phyloP scores from a whole-genome alignment of 2,888 invertebrate species.

The Phyllotreta striolata region DNA sequence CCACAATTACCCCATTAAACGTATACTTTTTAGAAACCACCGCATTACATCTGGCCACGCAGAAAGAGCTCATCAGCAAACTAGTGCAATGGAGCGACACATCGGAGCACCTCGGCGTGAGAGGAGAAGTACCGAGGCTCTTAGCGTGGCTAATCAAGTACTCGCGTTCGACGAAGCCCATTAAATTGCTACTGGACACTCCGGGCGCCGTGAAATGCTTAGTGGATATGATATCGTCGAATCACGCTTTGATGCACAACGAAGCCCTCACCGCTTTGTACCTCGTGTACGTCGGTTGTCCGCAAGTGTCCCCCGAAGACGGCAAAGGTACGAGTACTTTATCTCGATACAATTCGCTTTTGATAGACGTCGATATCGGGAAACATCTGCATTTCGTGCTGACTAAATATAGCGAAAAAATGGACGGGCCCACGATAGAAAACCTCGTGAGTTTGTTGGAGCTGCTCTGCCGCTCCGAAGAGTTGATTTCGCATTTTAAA shows the following conservation, averaged over 20 bases:
- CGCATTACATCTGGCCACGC: conserved; percentile 72
- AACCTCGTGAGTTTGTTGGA: conserved; percentile 56
- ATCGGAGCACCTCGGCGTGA: conserved; percentile 83
- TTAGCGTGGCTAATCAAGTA: conserved; percentile 82
- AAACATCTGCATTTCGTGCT: conserved; percentile 55
- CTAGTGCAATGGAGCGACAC: conserved; percentile 79
- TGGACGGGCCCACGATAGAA: conserved; percentile 54
- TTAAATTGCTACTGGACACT: conserved; percentile 61
- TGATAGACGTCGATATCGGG: conserved; percentile 53
- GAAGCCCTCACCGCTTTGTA: conserved; percentile 80
- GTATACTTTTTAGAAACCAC: conserved; percentile 67
- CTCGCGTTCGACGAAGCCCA: conserved; percentile 63
- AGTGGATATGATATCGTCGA: conserved; percentile 82
- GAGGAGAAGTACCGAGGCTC: conserved; percentile 81
- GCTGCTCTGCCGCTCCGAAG: conserved; percentile 46
- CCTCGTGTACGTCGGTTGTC: conserved; percentile 64
- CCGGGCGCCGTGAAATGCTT: conserved; percentile 78
- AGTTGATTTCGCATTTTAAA: conserved; percentile 50
- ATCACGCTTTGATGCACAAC: conserved; percentile 88
- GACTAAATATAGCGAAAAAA: conserved; percentile 56
- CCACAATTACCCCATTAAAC: not conserved
- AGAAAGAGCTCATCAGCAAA: conserved; percentile 70
- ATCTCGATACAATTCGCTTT: conserved; percentile 29
- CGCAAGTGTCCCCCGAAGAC: conserved; percentile 33
- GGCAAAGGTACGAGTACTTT: conserved; percentile 19